Evolutionary conservation across 2,888 invertebrate species (phyloP).

Genomic region (Salpingus planirostris): DNA sequence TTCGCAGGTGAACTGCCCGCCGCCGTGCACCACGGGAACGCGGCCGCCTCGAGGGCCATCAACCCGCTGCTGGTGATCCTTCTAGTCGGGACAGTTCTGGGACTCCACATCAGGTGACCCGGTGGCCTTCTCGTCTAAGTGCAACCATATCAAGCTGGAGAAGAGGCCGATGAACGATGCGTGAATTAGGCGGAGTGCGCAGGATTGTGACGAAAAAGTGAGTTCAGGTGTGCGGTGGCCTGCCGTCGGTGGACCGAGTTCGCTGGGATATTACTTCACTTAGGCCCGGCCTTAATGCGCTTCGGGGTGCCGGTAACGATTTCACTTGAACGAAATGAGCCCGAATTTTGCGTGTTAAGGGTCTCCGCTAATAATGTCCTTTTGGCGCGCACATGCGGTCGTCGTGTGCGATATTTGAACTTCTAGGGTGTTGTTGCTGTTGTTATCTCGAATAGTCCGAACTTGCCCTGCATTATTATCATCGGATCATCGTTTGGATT

Average conservation of each 20-base stretch:
- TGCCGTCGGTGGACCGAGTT: constrained; percentile 7
- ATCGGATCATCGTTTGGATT: too few species aligned
- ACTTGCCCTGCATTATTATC: too few species aligned
- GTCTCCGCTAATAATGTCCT: too few species aligned
- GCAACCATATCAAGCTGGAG: constrained; percentile 13
- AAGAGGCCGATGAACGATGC: too few species aligned
- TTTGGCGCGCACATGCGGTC: too few species aligned
- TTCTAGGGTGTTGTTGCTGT: too few species aligned
- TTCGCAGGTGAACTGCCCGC: constrained; percentile 15
- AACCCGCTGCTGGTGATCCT: constrained; percentile 9
- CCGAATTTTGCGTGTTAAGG: too few species aligned
- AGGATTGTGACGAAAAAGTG: constrained; percentile 1
- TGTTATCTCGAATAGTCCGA: too few species aligned
- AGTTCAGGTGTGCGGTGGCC: constrained; percentile 4
- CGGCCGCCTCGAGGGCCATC: constrained; percentile 10
- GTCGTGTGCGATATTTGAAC: too few species aligned
- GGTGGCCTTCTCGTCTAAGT: constrained; percentile 2
- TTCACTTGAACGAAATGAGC: too few species aligned
- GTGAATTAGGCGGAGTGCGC: constrained; percentile 7
- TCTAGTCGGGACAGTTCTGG: constrained; percentile 6
- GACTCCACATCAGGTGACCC: constrained; percentile 12
- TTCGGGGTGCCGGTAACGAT: too few species aligned
- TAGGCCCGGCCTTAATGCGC: constrained; percentile 2
- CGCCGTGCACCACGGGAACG: constrained; percentile 14
- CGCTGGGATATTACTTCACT: constrained; percentile 5